Evolutionary conservation across 2,113 vertebrate genomes (phyloP).

Genomic region (Prunella himalayana): DNA sequence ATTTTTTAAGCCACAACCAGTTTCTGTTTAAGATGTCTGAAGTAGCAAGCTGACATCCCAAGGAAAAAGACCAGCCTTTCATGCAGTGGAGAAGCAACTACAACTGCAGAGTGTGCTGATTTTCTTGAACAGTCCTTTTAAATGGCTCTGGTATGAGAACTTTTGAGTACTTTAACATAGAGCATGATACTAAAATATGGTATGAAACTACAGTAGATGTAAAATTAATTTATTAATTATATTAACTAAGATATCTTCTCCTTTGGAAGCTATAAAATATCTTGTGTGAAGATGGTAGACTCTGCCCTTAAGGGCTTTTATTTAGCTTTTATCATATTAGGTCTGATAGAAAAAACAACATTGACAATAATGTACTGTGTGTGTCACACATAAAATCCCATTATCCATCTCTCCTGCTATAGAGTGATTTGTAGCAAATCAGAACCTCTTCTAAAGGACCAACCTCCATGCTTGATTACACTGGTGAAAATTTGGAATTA

Average conservation of each 20-base stretch:
- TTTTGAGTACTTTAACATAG: not conserved
- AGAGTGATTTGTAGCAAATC: not conserved
- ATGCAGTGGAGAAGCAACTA: not conserved
- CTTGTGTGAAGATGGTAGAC: not conserved
- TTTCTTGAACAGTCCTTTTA: not conserved
- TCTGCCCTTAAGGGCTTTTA: not conserved
- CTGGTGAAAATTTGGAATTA: not conserved
- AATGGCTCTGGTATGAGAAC: not conserved
- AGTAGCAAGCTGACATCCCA: not conserved
- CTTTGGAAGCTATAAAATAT: not conserved
- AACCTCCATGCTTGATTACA: not conserved
- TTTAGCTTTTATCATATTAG: not conserved
- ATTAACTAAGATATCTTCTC: not conserved
- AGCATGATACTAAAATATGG: not conserved
- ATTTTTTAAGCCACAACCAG: not conserved
- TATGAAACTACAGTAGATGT: not conserved
- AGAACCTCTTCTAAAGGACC: not conserved
- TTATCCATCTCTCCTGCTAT: not conserved
- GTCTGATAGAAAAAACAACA: not conserved
- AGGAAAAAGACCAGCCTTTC: not conserved
- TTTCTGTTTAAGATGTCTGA: not conserved
- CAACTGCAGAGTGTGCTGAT: not conserved
- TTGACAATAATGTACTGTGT: not conserved
- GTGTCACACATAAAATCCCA: not conserved
- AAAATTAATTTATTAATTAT: not conserved